phyloP scores from a whole-genome alignment of 1,140 invertebrate species.

The Probaryconus sp. region DNA sequence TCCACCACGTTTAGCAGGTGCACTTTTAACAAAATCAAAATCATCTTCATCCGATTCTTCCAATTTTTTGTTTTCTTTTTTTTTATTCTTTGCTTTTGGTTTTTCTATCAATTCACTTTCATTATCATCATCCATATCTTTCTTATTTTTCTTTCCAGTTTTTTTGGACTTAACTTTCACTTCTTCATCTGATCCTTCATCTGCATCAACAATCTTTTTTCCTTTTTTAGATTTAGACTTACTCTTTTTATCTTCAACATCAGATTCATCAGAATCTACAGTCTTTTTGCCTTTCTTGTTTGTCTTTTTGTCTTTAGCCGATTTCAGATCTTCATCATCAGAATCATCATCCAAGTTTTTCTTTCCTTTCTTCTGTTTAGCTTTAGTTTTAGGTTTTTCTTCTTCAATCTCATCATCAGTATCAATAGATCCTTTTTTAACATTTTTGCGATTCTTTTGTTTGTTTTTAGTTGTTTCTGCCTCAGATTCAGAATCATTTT shows the following conservation, averaged over 20 bases:
- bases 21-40: conserved; percentile 27
- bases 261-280: conserved; percentile 70
- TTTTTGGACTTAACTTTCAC: conserved; percentile 69
- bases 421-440: conserved; percentile 61
- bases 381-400: conserved; percentile 76
- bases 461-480: conserved; percentile 58
- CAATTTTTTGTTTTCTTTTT: conserved; percentile 71
- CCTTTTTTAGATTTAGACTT: conserved; percentile 67
- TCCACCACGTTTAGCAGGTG: conserved; percentile 37
- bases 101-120: conserved; percentile 71
- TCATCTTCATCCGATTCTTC: conserved; percentile 56
- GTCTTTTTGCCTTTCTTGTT: conserved; percentile 65
- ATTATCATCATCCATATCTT: conserved; percentile 68
- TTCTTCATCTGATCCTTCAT: conserved; percentile 71
- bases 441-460: conserved; percentile 56
- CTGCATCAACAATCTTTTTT: conserved; percentile 71
- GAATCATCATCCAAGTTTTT: conserved; percentile 59
- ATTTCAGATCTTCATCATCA: conserved; percentile 58
- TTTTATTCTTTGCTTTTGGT: conserved; percentile 77
- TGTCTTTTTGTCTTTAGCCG: conserved; percentile 58
- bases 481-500: conserved; percentile 60
- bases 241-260: conserved; percentile 43
- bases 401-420: conserved; percentile 67
- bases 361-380: conserved; percentile 66
- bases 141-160: conserved; percentile 78